Evolutionary conservation across 2,888 invertebrate genomes (phyloP).

Genomic region (Thumatha senex): DNA sequence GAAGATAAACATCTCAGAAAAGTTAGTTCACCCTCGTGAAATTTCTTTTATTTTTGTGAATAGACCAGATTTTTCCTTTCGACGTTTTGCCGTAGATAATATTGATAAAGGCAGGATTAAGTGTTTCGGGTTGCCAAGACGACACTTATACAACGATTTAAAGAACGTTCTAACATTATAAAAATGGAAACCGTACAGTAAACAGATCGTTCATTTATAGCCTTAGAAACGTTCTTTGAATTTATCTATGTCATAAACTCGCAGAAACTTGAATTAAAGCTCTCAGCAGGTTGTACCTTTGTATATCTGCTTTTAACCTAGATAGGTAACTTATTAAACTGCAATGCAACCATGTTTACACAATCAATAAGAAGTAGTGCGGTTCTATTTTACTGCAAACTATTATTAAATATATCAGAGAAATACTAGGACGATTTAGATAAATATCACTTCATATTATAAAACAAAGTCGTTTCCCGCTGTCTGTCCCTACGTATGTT

Average conservation of each 20-base stretch:
- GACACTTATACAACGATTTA: slow-evolving; percentile 46
- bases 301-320: too few species aligned
- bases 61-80: slow-evolving; percentile 67
- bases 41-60: slow-evolving; percentile 70
- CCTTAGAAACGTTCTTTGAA: slow-evolving; percentile 8
- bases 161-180: slow-evolving; percentile 36
- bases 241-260: slow-evolving; percentile 15
- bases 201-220: slow-evolving; percentile 20
- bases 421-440: too few species aligned
- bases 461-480: too few species aligned
- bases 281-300: neutral
- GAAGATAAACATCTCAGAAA: slow-evolving; percentile 70
- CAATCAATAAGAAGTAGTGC: too few species aligned
- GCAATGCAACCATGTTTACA: too few species aligned
- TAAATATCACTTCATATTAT: too few species aligned
- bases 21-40: slow-evolving; percentile 65
- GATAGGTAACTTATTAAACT: too few species aligned
- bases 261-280: slow-evolving; percentile 9
- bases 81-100: slow-evolving; percentile 63
- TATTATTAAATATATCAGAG: too few species aligned
- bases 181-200: slow-evolving; percentile 14
- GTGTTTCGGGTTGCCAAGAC: neutral
- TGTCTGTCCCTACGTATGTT: too few species aligned
- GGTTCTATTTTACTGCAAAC: too few species aligned
- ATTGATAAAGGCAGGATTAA: slow-evolving; percentile 32